phyloP scores from a whole-genome alignment of 2,113 vertebrate species.

The Oncorhynchus kisutch region DNA sequence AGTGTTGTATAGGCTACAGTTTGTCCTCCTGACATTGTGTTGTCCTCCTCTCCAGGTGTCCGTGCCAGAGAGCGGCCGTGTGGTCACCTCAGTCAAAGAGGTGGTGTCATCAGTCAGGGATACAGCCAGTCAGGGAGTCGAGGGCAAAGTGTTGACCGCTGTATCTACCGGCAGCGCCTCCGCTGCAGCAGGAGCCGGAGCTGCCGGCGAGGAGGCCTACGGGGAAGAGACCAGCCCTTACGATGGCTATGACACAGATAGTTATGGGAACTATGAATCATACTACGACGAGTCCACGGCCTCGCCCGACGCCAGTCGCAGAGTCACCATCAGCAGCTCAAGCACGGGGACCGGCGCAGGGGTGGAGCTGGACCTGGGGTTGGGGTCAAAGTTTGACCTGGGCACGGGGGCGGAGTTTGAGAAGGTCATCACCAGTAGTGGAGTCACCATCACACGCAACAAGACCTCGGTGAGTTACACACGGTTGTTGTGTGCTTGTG shows the following conservation, averaged over 20 bases:
- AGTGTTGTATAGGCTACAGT: too few species aligned
- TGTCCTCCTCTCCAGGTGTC: constrained; percentile 33
- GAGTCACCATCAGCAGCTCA: constrained; percentile 47
- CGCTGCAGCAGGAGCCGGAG: constrained; percentile 7
- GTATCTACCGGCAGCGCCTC: constrained; percentile 16
- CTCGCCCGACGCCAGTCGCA: constrained; percentile 34
- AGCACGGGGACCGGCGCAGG: constrained; percentile 36
- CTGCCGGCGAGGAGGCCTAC: constrained; percentile 32
- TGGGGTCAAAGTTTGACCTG: constrained; percentile 42
- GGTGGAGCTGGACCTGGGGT: constrained; percentile 48
- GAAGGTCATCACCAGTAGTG: constrained; percentile 35
- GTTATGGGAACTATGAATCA: constrained; percentile 48
- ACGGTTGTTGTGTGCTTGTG: too few species aligned
- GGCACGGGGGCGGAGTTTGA: constrained; percentile 39
- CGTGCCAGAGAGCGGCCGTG: constrained; percentile 22
- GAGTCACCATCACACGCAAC: constrained; percentile 43
- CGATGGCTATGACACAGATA: constrained; percentile 44
- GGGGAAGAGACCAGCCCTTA: constrained; percentile 40
- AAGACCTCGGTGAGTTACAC: constrained; percentile 52
- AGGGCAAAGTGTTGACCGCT: constrained; percentile 24
- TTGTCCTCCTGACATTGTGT: background rate
- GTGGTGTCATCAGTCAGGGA: background rate
- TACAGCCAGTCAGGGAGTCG: background rate
- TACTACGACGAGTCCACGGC: constrained; percentile 65
- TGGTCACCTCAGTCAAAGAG: constrained; percentile 31